phyloP scores from a whole-genome alignment of 2,797 vertebrate genomes.

The Chelmon rostratus region DNA sequence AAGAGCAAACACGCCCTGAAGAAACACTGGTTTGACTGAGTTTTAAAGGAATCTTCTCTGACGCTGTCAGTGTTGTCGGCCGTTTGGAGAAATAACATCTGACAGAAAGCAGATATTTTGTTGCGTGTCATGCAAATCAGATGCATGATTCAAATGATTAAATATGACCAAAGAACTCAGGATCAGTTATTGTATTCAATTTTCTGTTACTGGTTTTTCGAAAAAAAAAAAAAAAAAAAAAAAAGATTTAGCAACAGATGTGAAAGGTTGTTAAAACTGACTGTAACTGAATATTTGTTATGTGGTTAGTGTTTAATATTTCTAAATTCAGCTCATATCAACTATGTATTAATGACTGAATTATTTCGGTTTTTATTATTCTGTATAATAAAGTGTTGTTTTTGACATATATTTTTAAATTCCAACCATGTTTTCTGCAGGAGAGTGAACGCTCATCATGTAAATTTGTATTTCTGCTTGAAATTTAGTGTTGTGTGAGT shows the following conservation, averaged over 20 bases:
- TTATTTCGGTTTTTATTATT: neutral
- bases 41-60: too few relatives aligned
- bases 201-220: neutral
- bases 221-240: neutral
- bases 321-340: neutral
- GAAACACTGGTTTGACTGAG: too few relatives aligned
- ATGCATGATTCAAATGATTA: too few relatives aligned
- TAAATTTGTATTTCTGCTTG: neutral
- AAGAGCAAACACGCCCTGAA: too few relatives aligned
- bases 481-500: constrained; percentile 16
- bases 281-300: neutral
- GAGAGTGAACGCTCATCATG: neutral
- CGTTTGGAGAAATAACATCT: too few relatives aligned
- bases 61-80: too few relatives aligned
- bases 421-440: neutral
- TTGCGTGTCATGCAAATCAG: neutral
- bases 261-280: neutral
- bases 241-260: too few relatives aligned
- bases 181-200: neutral
- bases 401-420: neutral
- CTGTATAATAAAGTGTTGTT: neutral
- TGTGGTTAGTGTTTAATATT: constrained; percentile 3
- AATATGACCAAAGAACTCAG: too few relatives aligned
- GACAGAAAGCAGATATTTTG: too few relatives aligned
- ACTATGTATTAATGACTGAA: neutral